Conservation (phyloP, 2,888 invertebrate species). For the Atethmia centrago region DNA sequence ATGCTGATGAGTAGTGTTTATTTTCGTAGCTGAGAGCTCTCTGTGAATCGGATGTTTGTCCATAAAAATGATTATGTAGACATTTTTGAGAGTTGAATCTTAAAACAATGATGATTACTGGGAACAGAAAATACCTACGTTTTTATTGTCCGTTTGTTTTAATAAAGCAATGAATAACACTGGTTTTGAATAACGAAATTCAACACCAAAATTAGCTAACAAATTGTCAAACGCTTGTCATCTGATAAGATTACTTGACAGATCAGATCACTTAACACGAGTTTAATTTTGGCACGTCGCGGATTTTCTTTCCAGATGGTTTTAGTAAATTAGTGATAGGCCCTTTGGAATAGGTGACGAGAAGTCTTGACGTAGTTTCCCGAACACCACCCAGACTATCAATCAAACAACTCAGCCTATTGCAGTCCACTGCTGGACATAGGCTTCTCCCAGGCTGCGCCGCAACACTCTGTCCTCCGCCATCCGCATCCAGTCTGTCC, state of each 20-base stretch:
- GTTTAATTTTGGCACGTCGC: background rate
- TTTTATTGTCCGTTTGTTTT: constrained; percentile 5
- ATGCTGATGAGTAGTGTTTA: constrained; percentile 79
- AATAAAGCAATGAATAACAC: background rate
- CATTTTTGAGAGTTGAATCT: constrained; percentile 45
- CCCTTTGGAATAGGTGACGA: too few species aligned
- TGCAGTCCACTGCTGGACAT: background rate
- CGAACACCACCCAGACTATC: background rate
- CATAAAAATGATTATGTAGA: constrained; percentile 53
- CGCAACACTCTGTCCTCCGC: background rate
- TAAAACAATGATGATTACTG: constrained; percentile 48
- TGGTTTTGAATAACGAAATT: background rate
- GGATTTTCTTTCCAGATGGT: background rate
- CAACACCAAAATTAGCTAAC: background rate
- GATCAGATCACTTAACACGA: background rate
- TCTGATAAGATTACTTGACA: background rate
- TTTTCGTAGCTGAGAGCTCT: constrained; percentile 76
- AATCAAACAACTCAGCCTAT: background rate
- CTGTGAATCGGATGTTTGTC: constrained; percentile 60
- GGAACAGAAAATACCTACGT: constrained; percentile 6
- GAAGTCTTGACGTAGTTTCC: background rate
- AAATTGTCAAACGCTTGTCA: background rate
- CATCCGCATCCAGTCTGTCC: background rate
- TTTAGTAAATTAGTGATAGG: background rate
- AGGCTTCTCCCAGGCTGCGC: background rate